A percentile compares a stretch with the other conserved stretches of the same genome.
Conservation (phyloP, 2,797 vertebrate species). For the Girardinus metallicus region DNA sequence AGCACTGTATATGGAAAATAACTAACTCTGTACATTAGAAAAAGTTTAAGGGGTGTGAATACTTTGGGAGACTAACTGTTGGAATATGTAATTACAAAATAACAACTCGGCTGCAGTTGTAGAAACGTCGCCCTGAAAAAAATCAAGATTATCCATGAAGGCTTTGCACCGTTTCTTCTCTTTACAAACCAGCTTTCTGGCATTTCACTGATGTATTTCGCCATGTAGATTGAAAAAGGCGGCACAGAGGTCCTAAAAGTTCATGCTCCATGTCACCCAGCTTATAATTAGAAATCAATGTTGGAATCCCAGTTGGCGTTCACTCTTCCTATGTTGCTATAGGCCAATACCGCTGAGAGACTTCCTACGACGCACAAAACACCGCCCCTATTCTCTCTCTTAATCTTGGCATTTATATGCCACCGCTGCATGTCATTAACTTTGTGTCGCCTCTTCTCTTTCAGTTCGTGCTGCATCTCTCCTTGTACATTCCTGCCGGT, state of each 20-base stretch:
- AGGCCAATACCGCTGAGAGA: slow-evolving; percentile 3
- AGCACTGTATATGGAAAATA: neutral
- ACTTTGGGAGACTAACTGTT: neutral
- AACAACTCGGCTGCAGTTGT: neutral
- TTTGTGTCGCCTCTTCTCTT: neutral
- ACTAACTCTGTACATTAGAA: neutral
- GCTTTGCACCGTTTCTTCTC: neutral
- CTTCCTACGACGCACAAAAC: neutral
- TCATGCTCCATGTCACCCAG: neutral
- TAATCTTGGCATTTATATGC: slow-evolving; percentile 11
- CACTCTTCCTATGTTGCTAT: neutral
- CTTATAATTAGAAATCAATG: slow-evolving; percentile 3
- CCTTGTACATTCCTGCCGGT: neutral
- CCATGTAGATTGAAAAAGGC: neutral
- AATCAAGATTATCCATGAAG: neutral
- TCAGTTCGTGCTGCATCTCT: neutral
- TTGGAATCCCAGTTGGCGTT: slow-evolving; percentile 1
- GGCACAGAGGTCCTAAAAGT: neutral
- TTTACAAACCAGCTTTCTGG: neutral
- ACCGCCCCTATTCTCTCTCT: neutral
- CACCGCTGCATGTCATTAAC: slow-evolving; percentile 8
- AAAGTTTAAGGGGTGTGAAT: neutral
- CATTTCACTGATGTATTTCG: neutral
- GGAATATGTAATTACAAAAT: neutral
- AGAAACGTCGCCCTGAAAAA: neutral